These are phyloP conservation scores for Silvanus unidentatus DNA, from an alignment of 2,888 invertebrate species.

Conservation along the genomic window DNA sequence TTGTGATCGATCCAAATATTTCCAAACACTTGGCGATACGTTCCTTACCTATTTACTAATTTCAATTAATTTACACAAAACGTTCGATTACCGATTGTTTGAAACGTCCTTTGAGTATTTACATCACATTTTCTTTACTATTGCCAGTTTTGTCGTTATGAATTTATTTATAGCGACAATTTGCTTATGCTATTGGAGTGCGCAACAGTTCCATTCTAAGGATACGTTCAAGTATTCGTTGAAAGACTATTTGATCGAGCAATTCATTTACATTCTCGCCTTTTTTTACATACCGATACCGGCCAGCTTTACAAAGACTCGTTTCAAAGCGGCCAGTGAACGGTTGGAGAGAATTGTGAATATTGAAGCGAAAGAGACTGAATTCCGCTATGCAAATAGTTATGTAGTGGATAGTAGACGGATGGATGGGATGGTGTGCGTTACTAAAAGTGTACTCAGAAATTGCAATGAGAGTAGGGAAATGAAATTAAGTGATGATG, in stretches of 20 bases:
- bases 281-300: background rate
- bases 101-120: conserved; percentile 14
- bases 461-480: conserved; percentile 12
- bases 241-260: conserved; percentile 21
- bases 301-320: too few relatives aligned
- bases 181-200: conserved; percentile 23
- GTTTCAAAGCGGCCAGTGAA: too few relatives aligned
- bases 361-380: conserved; percentile 24
- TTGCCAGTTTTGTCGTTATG: conserved; percentile 20
- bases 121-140: conserved; percentile 21
- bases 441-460: conserved; percentile 23
- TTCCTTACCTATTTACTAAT: conserved; percentile 21
- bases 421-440: conserved; percentile 23
- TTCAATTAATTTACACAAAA: conserved; percentile 19
- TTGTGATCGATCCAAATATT: conserved; percentile 16
- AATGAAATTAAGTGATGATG: conserved; percentile 16
- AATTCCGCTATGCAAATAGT: conserved; percentile 25
- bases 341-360: too few relatives aligned
- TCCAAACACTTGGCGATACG: conserved; percentile 16
- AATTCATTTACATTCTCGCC: conserved; percentile 14
- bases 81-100: conserved; percentile 17
- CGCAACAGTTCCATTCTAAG: conserved; percentile 23
- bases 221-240: conserved; percentile 19
- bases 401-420: conserved; percentile 20
- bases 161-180: conserved; percentile 27